Evolutionary conservation across 2,888 invertebrate genomes (phyloP), one percentile per base, ranked within the genome.

Genomic region (Calameuta idolon): DNA sequence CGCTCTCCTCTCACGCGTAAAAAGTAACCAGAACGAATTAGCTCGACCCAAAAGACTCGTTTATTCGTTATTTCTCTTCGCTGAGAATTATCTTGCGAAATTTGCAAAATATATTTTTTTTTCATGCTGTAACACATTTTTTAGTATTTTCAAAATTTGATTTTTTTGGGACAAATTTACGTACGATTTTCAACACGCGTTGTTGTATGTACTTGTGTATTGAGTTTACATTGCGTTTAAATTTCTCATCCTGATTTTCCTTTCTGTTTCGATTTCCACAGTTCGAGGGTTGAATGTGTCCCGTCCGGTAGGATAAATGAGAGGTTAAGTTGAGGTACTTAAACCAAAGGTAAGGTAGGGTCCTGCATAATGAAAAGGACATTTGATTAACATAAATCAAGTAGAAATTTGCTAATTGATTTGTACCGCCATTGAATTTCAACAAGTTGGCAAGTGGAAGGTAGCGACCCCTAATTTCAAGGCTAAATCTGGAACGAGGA

Each of bases 361-460:
- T 15, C 5, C 40, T 15, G 4, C 1, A 15, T 40, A 40, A 40
- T 5, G 40, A 40, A 15, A 40, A 40, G 40, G 40, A 77, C 75
- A 77, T 69, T 69, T 33, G 69, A 55, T 75, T 74, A 71, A 40
- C 75, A 77, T 75, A 71, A 77, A 69, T 77, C 77, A 77, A 40
- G 71, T 77, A 74, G 75, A 74, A 75, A 77, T 69, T 74, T 69
- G 40, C 75, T 77, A 75, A 77, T 77, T 77, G 77, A 75, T 74
- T 75, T 55, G 77, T 77, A 34, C 55, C 75, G 40, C 0, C 40
- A 15, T 40, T 40, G 40, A 40, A 40, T 40, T 40, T 40, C 40
- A 5, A 40, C 40, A 15, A 2, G 15, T 12, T 15, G 4, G 5
- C 15, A 40, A 15, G 40, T 15, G 4, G 2, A 15, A 40, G 15